phyloP scores from a whole-genome alignment of 2,888 invertebrate genomes.

The Cabera pusaria region DNA sequence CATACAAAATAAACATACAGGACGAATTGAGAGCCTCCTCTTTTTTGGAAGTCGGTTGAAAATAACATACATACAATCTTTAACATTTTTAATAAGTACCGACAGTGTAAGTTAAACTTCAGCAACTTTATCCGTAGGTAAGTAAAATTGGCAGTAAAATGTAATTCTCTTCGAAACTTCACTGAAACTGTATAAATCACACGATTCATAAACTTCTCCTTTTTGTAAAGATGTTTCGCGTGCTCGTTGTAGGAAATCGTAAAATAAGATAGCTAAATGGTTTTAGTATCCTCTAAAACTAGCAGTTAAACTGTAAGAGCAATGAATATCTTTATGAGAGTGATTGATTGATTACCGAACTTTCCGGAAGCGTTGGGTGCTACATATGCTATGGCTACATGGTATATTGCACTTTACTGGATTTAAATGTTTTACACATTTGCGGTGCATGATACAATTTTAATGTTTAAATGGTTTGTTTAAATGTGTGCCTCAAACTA shows the following conservation, averaged over 20 bases:
- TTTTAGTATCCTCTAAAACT: constrained; percentile 72
- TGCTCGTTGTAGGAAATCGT: constrained; percentile 59
- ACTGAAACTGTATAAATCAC: constrained; percentile 43
- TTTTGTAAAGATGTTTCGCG: constrained; percentile 54
- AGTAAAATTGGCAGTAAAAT: constrained; percentile 19
- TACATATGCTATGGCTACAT: too few relatives aligned
- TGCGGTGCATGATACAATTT: too few relatives aligned
- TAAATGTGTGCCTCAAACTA: too few relatives aligned
- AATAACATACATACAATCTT: too few relatives aligned
- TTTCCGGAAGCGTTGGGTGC: constrained; percentile 34
- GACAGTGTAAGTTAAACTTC: background rate
- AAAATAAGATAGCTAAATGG: constrained; percentile 74
- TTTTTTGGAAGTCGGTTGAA: too few relatives aligned
- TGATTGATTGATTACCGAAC: constrained; percentile 71
- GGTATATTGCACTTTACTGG: too few relatives aligned
- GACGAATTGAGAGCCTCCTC: too few relatives aligned
- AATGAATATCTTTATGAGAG: constrained; percentile 73
- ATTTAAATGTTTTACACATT: too few relatives aligned
- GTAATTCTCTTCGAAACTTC: constrained; percentile 22
- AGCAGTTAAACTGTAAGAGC: constrained; percentile 70
- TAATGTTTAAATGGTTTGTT: too few relatives aligned
- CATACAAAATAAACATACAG: too few relatives aligned
- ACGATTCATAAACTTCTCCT: constrained; percentile 57
- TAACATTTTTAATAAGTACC: background rate
- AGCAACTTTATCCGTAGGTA: constrained; percentile 3